Percentiles rank a stretch among this genome's conserved stretches.
Evolutionary conservation across 2,888 invertebrate species (phyloP).

Genomic region (Thymelicus sylvestris): DNA sequence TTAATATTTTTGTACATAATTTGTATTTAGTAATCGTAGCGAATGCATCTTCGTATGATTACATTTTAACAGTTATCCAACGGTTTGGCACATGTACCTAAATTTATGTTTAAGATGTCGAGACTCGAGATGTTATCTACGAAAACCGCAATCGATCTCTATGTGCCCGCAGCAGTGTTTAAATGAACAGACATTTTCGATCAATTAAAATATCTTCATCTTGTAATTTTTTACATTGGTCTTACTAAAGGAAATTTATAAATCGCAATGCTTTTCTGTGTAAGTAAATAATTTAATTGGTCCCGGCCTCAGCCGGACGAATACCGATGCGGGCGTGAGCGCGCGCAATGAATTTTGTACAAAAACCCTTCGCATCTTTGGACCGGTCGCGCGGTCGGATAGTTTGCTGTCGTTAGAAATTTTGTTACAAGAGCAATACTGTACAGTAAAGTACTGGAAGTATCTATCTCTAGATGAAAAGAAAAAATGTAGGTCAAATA

Average conservation of each 20-base stretch:
- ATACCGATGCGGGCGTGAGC: constrained; percentile 42
- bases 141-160: constrained; percentile 25
- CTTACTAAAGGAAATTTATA: constrained; percentile 27
- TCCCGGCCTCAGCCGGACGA: constrained; percentile 37
- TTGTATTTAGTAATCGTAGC: not conserved
- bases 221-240: constrained; percentile 24
- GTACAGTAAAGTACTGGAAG: not conserved
- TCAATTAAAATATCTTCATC: constrained; percentile 33
- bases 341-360: constrained; percentile 43
- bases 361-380: constrained; percentile 43
- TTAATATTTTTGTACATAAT: constrained; percentile 19
- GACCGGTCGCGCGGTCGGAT: constrained; percentile 38
- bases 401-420: constrained; percentile 43
- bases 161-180: constrained; percentile 16
- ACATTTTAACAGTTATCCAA: constrained; percentile 25
- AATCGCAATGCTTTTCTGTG: constrained; percentile 28
- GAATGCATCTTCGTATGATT: constrained; percentile 19
- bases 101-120: constrained; percentile 16
- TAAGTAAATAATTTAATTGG: constrained; percentile 44
- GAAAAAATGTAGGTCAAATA: no score
- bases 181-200: constrained; percentile 18
- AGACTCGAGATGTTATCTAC: constrained; percentile 29
- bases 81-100: constrained; percentile 10
- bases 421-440: constrained; percentile 19
- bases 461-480: not conserved